These are phyloP conservation scores for Drosophila ercepeae DNA, from an alignment of 1,140 invertebrate species.

Conservation along the genomic window DNA sequence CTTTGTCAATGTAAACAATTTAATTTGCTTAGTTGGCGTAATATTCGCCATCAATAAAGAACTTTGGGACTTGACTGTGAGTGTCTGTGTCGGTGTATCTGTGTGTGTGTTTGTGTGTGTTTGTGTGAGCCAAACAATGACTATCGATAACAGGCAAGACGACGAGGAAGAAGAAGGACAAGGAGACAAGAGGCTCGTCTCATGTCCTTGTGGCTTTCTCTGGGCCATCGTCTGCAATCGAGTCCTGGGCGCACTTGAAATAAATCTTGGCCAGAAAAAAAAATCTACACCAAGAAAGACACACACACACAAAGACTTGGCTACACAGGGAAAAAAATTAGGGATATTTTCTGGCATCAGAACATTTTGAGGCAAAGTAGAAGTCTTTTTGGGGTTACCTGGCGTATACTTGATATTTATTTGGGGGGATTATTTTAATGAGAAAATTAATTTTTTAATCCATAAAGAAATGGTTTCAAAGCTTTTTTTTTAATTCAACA, in stretches of 20 bases:
- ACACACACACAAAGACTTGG: background rate
- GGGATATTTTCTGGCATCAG: too few species aligned
- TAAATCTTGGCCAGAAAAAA: conserved; percentile 47
- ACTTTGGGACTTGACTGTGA: conserved; percentile 25
- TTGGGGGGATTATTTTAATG: too few species aligned
- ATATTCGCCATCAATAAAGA: conserved; percentile 78
- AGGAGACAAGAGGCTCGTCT: conserved; percentile 24
- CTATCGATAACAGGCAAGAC: conserved; percentile 63
- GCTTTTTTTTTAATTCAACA: too few species aligned
- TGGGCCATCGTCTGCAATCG: conserved; percentile 51
- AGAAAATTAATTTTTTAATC: too few species aligned
- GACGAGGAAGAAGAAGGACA: conserved; percentile 3
- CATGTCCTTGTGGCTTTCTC: conserved; percentile 39
- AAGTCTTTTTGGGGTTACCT: too few species aligned
- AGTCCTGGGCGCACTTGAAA: conserved; percentile 58
- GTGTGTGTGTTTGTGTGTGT: conserved; percentile 2
- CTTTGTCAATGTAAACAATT: conserved; percentile 78
- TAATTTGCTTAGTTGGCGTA: conserved; percentile 82
- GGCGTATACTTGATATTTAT: too few species aligned
- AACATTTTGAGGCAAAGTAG: too few species aligned
- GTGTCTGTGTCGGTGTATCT: background rate
- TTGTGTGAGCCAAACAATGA: conserved; percentile 56
- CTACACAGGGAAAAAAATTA: background rate
- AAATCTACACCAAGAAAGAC: background rate
- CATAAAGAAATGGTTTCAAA: too few species aligned